A percentile compares a stretch with the other conserved stretches of the same genome.
These are phyloP conservation scores for Diaperis boleti DNA, from an alignment of 2,888 invertebrate species.

Conservation along the genomic window DNA sequence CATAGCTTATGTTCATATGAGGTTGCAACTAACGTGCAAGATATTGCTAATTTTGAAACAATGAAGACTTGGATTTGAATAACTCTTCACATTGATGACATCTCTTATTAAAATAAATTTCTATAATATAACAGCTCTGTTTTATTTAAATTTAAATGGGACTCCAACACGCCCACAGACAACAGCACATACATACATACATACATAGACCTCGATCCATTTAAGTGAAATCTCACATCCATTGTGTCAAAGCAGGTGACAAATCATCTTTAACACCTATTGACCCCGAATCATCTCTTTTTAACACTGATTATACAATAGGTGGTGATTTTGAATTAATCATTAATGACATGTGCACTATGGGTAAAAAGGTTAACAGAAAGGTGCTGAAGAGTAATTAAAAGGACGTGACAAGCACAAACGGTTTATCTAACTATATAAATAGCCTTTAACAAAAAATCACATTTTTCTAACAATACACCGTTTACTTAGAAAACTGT, in stretches of 20 bases:
- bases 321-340: conserved; percentile 22
- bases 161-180: conserved; percentile 16
- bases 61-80: too few species aligned
- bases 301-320: conserved; percentile 4
- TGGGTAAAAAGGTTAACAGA: conserved; percentile 7
- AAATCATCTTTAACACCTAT: conserved; percentile 27
- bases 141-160: conserved; percentile 32
- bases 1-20: too few species aligned
- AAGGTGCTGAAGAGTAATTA: conserved; percentile 4
- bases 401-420: background rate
- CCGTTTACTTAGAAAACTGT: background rate
- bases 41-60: too few species aligned
- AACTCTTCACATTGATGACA: background rate
- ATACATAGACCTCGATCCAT: conserved; percentile 20
- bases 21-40: too few species aligned
- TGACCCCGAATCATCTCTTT: conserved; percentile 17
- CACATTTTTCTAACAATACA: background rate
- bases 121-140: conserved; percentile 10
- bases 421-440: background rate
- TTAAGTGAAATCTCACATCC: conserved; percentile 15
- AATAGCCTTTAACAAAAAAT: background rate
- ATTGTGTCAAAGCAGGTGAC: conserved; percentile 23
- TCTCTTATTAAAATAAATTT: conserved; percentile 12
- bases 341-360: conserved; percentile 16
- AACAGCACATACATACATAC: conserved; percentile 9